Percentiles rank a stretch among this genome's conserved stretches.
Conservation (phyloP, 2,797 vertebrate species). For the Salarias fasciatus region DNA sequence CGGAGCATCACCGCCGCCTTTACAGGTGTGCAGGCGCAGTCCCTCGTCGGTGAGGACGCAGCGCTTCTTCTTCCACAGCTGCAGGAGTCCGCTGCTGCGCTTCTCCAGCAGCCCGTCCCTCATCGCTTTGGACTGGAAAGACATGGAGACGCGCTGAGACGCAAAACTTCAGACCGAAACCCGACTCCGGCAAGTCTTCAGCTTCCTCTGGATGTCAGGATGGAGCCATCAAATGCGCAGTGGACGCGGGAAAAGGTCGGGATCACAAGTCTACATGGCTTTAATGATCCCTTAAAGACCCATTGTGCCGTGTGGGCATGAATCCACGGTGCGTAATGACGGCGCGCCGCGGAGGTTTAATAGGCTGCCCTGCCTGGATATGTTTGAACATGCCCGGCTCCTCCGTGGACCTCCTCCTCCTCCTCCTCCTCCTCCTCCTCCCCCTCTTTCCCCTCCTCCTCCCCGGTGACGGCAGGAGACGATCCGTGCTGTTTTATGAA, state of each 20-base stretch:
- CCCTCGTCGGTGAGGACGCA: conserved; percentile 91
- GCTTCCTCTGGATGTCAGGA: not conserved
- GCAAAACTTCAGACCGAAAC: not conserved
- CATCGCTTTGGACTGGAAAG: conserved; percentile 79
- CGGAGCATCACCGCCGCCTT: conserved; percentile 59
- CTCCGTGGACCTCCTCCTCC: conserved; percentile 53
- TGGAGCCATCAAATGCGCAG: conserved; percentile 15
- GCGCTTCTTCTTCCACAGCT: conserved; percentile 94
- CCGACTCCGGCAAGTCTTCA: not conserved
- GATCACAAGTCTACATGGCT: not conserved
- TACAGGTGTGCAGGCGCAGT: conserved; percentile 83
- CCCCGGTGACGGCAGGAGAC: conserved; percentile 55
- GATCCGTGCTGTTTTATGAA: conserved; percentile 47
- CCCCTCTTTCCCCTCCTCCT: conserved; percentile 66
- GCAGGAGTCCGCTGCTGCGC: conserved; percentile 92
- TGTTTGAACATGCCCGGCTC: conserved; percentile 87
- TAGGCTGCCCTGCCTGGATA: conserved; percentile 77
- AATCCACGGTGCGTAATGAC: conserved; percentile 18
- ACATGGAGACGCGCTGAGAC: conserved; percentile 54
- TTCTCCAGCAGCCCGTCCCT: conserved; percentile 93
- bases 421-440: conserved; percentile 39
- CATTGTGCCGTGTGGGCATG: not conserved
- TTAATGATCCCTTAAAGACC: not conserved
- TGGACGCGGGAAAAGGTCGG: too few relatives aligned
- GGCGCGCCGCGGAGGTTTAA: conserved; percentile 1